A percentile compares a stretch with the other conserved stretches of the same genome.
Evolutionary conservation across 2,113 vertebrate species (phyloP).

Genomic region (Odontesthes bonariensis): DNA sequence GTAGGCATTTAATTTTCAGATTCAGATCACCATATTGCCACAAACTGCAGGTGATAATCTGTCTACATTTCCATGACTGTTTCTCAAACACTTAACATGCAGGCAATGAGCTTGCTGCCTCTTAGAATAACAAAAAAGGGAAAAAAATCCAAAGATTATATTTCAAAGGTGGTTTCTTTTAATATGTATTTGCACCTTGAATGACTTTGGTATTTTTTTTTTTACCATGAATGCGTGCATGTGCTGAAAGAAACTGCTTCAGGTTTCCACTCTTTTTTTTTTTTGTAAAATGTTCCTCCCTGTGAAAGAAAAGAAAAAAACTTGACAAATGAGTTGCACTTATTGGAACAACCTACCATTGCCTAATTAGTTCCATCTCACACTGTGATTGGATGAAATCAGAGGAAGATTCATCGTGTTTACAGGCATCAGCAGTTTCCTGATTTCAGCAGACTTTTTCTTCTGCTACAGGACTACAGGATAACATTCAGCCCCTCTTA

Average conservation of each 20-base stretch:
- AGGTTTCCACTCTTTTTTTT: background rate
- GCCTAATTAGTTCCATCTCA: conserved; percentile 75
- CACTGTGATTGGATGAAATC: conserved; percentile 66
- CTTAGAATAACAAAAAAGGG: background rate
- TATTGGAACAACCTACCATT: conserved; percentile 65
- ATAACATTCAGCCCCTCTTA: conserved; percentile 59
- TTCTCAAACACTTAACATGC: background rate
- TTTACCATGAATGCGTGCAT: background rate
- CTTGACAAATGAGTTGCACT: conserved; percentile 67
- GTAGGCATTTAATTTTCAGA: background rate
- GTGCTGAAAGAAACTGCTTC: conserved; percentile 14
- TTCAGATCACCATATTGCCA: background rate
- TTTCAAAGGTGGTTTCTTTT: background rate
- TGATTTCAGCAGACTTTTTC: conserved; percentile 61
- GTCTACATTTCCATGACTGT: background rate
- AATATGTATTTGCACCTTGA: conserved; percentile 11
- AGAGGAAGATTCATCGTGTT: conserved; percentile 66
- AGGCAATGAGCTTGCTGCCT: too few species aligned
- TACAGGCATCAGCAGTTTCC: conserved; percentile 75
- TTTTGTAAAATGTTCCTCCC: conserved; percentile 4
- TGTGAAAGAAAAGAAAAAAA: conserved; percentile 13
- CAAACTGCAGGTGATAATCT: background rate
- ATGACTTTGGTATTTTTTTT: background rate
- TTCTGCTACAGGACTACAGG: conserved; percentile 37
- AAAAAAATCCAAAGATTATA: background rate